Base-by-base conservation (phyloP, 2,113 vertebrate genomes). In the Chaetodon trifascialis region DNA sequence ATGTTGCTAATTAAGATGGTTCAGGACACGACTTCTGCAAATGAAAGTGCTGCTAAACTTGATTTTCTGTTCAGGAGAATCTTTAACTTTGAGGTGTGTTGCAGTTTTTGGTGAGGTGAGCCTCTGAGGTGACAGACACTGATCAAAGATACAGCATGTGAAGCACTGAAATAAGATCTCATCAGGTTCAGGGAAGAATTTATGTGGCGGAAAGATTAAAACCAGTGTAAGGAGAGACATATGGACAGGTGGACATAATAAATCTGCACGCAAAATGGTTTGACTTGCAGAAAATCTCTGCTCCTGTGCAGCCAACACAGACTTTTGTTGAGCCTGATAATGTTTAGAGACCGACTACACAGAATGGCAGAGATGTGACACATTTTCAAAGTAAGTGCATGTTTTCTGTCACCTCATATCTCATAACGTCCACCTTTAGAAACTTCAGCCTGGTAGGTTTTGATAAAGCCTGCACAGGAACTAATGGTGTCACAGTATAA, bases 181-280 rank as follows among this genome's bases (percentile, higher is more conserved):
- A 42, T 56, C 79, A 73, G 68, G 78, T 83, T 87, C 76, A 55
- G 44, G 40, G 73, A 64, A 52, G 73, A 85, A 89, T 86, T 87
- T 72, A 83, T 88, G 77, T 54, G 76, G 63, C 75, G 81, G 67
- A 83, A 80, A 83, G 85, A 91, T 88, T 79, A 55, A 92, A 89
- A 89, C 68, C 62, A 16, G 58, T 73, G 89, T 85, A 85, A 91
- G 75, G 46, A 82, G 84, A 90, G 81, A 86, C 87, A 59, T 54
- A 25, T 69, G 72, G 86, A 91, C 92, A 93, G 91, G 91, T 94
- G 91, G 89, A 78, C 36, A 3, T 62, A 77, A 83, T 91, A 88
- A 87, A 88, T 88, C 82, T 76, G 51, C 7, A 66, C 21, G 46
- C 30, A 59, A 85, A 84, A 66, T 11, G 5, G 44, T 47, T 34